phyloP scores from a whole-genome alignment of 2,113 vertebrate species.

The Psettodes erumei region DNA sequence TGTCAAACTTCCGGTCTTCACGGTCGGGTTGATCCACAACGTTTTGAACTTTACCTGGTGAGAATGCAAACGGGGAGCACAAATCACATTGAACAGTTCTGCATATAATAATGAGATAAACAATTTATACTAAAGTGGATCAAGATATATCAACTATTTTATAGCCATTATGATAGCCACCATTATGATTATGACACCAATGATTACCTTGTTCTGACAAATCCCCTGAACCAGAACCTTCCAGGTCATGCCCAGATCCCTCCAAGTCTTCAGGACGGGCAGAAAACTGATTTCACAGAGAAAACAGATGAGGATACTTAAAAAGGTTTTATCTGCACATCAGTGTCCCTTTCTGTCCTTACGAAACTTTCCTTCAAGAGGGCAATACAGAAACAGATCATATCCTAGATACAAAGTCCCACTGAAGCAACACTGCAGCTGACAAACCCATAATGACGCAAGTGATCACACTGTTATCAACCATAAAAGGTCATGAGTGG shows the following conservation, averaged over 20 bases:
- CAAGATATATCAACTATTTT: neutral
- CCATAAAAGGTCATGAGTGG: conserved; percentile 19
- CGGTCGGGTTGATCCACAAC: neutral
- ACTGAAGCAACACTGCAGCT: neutral
- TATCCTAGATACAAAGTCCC: conserved; percentile 48
- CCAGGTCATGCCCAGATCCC: conserved; percentile 83
- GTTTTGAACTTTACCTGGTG: conserved; percentile 4
- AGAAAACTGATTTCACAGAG: conserved; percentile 26
- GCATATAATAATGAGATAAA: neutral
- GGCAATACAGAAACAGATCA: conserved; percentile 32
- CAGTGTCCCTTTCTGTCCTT: neutral
- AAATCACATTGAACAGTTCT: neutral
- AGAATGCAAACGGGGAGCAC: neutral
- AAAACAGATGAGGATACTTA: neutral
- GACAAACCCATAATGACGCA: conserved; percentile 15
- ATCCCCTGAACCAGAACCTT: conserved; percentile 81
- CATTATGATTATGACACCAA: neutral
- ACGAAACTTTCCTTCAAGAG: neutral
- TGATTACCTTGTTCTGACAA: conserved; percentile 53
- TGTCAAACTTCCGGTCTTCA: neutral
- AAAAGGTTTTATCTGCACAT: neutral
- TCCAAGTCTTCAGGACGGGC: conserved; percentile 83
- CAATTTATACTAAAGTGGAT: neutral
- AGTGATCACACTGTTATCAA: conserved; percentile 6
- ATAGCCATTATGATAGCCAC: too few species aligned